phyloP scores from a whole-genome alignment of 1,140 invertebrate species.

The Zelostemma sp. region DNA sequence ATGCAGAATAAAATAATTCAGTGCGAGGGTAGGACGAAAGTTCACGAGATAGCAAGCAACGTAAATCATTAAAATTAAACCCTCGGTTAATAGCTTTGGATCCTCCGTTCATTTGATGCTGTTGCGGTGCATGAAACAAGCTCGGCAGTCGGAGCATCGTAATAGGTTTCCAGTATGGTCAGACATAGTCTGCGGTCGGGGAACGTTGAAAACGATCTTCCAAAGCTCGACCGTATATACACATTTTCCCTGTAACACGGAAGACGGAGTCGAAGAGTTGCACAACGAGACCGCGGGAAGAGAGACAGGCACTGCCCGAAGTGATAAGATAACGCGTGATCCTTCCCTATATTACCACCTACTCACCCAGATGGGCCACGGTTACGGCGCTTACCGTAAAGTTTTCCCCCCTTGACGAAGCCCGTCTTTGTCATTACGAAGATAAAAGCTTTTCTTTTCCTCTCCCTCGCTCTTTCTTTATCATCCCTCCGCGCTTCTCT shows the following conservation, averaged over 20 bases:
- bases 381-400: conserved; percentile 30
- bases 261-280: not conserved
- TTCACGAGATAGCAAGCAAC: too few relatives aligned
- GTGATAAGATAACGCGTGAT: conserved; percentile 52
- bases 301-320: conserved; percentile 15
- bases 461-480: not conserved
- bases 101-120: conserved; percentile 29
- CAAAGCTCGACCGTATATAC: not conserved
- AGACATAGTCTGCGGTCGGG: conserved; percentile 31
- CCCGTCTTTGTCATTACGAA: conserved; percentile 12
- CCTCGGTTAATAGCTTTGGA: conserved; percentile 28
- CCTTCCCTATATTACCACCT: conserved; percentile 52
- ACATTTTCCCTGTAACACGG: not conserved
- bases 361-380: conserved; percentile 43
- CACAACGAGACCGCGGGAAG: conserved; percentile 15
- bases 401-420: conserved; percentile 1
- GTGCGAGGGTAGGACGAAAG: too few relatives aligned
- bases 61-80: conserved; percentile 40
- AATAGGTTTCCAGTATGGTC: conserved; percentile 34
- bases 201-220: conserved; percentile 7
- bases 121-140: conserved; percentile 49
- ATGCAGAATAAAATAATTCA: too few relatives aligned
- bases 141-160: conserved; percentile 44
- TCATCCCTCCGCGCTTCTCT: not conserved
- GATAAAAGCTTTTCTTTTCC: conserved; percentile 15